Evolutionary conservation across 2,113 vertebrate species (phyloP), one percentile per base, ranked within the genome.

Genomic region (Poeciliopsis retropinna): DNA sequence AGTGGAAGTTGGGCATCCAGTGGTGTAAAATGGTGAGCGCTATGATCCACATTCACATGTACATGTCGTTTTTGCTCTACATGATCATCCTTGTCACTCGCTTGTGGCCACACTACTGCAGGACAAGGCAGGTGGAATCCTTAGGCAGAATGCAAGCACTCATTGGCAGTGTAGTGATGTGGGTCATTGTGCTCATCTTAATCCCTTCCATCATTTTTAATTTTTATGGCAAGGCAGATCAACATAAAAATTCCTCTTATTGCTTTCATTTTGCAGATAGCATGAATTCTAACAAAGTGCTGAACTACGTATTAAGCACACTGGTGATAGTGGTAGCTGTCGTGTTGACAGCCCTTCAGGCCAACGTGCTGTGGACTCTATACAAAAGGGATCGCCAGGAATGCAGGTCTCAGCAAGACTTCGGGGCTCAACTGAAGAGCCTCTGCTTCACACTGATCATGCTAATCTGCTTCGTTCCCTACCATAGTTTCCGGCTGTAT

Each of bases 31-130:
- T 94, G 8, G 93, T 96, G 82, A 98, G 97, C 0, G 86, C 92
- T 22, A 96, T 97, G 96, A 88, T 97, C 75, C 96, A 98, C 72
- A 89, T 96, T 54, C 97, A 99, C 87, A 97, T 98, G 95, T 96
- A 98, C 85, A 92, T 98, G 85, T 96, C 96, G 0, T 97, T 98
- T 72, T 2, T 96, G 0, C 95, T 98, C 87, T 99, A 98, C 0
- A 70, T 95, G 63, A 89, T 96, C 77, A 95, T 97, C 0, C 91
- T 99, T n/a, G 81, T 93, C 62, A 92, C 91, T 19, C 94, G 96
- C 19, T 95, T 95, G 65, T 79, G 95, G 60, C 22, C 90, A 1
- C 97, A 96, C 90, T 97, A 97, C 80, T 85, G 92, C 14, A 92
- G 82, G 84, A 89, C 80, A 15, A 87, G 94, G 64, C 94, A 87